Evolutionary conservation across 2,888 invertebrate genomes (phyloP), one percentile per base, ranked within the genome.

Genomic region (Synanthedon tipuliformis): DNA sequence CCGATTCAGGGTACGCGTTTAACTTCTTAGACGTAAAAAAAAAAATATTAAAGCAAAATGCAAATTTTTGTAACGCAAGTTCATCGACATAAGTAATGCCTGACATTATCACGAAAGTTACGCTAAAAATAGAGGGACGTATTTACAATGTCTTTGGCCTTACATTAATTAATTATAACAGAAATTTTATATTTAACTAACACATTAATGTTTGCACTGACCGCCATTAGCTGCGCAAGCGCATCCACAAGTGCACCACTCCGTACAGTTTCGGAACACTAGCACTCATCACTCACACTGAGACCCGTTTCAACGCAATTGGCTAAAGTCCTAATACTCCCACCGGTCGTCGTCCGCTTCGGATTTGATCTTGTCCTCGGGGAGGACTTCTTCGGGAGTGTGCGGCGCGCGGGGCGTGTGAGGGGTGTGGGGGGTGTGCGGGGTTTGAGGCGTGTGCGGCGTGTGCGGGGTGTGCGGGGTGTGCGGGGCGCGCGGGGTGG

Each of bases 311-410:
- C 59, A 59, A 61, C 69, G 64, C 64, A 45, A 45, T 65, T 59
- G 55, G 56, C 53, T 50, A 58, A 58, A 62, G 61, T 59, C 52
- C 68, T 76, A 85, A 68, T 91, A 91, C 69, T 90, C 90, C 91
- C 91, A 91, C 75, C 90, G 80, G 68, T 90, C 90, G 63, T 90
- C 89, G 59, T 90, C 90, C 59, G 84, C 80, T 71, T 91, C 90
- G 62, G 85, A 87, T 78, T 89, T 91, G 69, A 89, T 89, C 57
- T 83, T 81, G 71, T 89, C 89, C 57, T 88, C 88, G 55, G 80
- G 76, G 57, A 71, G 79, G 57, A 72, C 81, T 69, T 75, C 73
- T 53, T 72, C 71, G 49, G 77, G 70, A 49, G 71, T 58, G 64
- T 54, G 70, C 3, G 68, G 70, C 48, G 71, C 57, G 57, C 58